Conservation (phyloP, 2,113 vertebrate genomes). For the Pelecanus crispus region DNA sequence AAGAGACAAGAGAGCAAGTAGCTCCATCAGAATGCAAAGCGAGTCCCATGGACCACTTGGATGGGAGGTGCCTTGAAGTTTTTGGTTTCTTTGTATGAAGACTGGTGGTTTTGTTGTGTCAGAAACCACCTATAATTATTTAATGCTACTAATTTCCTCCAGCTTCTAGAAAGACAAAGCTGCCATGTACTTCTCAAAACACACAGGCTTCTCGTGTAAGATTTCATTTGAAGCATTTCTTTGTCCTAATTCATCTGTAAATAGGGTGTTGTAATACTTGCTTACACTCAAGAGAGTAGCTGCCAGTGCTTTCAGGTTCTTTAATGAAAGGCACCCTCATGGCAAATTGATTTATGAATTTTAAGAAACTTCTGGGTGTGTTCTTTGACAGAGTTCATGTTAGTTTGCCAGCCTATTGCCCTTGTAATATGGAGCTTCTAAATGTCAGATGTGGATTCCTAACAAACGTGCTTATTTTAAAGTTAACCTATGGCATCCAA, state of each 20-base stretch:
- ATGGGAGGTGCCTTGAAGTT: background rate
- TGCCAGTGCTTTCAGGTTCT: background rate
- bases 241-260: constrained; percentile 10
- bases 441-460: background rate
- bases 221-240: constrained; percentile 38
- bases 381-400: background rate
- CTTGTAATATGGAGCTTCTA: background rate
- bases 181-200: background rate
- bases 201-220: background rate
- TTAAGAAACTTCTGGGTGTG: constrained; percentile 39
- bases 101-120: background rate
- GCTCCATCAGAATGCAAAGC: background rate
- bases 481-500: background rate
- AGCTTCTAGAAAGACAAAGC: constrained; percentile 14
- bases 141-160: constrained; percentile 54
- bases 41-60: background rate
- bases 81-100: background rate
- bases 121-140: constrained; percentile 45
- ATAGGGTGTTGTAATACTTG: constrained; percentile 11
- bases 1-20: background rate
- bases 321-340: constrained; percentile 34
- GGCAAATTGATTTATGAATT: constrained; percentile 40
- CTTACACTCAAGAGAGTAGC: background rate
- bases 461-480: background rate
- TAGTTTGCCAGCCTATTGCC: background rate